Base-by-base conservation (phyloP, 2,797 vertebrate species). In the Eulemur mongoz region DNA sequence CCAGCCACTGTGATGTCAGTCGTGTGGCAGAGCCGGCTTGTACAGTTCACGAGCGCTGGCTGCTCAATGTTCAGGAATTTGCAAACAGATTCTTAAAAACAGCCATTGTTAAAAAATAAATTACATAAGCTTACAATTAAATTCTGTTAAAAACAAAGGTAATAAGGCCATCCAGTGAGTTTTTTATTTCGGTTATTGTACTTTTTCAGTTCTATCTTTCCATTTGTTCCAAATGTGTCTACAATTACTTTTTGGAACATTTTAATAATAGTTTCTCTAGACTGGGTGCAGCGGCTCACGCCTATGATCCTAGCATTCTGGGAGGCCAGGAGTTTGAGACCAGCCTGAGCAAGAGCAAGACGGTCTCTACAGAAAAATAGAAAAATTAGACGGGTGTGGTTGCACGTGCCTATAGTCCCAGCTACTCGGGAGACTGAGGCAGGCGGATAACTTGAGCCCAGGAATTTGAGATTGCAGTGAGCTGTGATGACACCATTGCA, bases 1-100 rank as follows among this genome's bases (percentile, higher is more conserved):
- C 67, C n/a, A 13, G 40, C 72, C 8, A 2, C 35, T 15, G 52
- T 35, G 23, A 48, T 50, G 45, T 75, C 35, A 35, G 3, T 45
- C 69, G 13, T 54, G 25, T 22, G 15, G n/a, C 79, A 38, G 25
- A 43, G 8, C 13, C 59, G n/a, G 12, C 22, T 83, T 40, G 9
- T 48, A 25, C 17, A 59, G 14, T 83, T 94, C 23, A 6, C 22
- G 27, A 67, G 48, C 82, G 25, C 10, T 20, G 23, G 50, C 7
- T 40, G 4, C 40, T 92, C 35, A 85, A 38, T 90, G 73, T 82
- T 96, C 54, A 90, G 15, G 14, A 95, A 90, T 78, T 90, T 90
- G 4, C 52, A 86, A 92, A 70, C 13, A n/a, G 11, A 7, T 50
- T 84, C 86, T 73, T 75, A 30, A 82, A 95, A 52, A 13, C 4